Evolutionary conservation across 2,797 vertebrate genomes (phyloP).

Genomic region (Cossypha dichroa): DNA sequence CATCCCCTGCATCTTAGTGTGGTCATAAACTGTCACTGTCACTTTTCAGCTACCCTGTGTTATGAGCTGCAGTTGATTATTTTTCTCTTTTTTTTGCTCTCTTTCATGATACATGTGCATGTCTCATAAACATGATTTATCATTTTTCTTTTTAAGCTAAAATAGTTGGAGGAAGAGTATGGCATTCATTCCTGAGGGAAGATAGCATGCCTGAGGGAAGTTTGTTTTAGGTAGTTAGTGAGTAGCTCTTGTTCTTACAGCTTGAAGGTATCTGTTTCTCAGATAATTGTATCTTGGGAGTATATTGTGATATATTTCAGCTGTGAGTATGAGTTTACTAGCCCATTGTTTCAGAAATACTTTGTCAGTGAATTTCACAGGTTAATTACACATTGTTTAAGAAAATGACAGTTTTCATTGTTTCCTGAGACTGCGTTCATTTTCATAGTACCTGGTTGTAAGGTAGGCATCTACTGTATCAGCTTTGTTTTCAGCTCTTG

Average conservation of each 20-base stretch:
- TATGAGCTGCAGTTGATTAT: not conserved
- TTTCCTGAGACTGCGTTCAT: not conserved
- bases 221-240: not conserved
- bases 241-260: not conserved
- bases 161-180: not conserved
- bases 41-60: not conserved
- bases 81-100: not conserved
- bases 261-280: not conserved
- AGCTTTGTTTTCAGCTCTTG: not conserved
- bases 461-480: not conserved
- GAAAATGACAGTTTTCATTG: not conserved
- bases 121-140: not conserved
- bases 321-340: not conserved
- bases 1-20: not conserved
- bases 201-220: not conserved
- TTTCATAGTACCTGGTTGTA: not conserved
- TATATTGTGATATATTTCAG: not conserved
- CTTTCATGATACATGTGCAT: not conserved
- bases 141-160: not conserved
- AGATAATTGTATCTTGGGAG: not conserved
- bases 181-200: not conserved
- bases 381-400: not conserved
- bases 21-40: not conserved
- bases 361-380: not conserved
- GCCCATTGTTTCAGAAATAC: not conserved